phyloP scores from a whole-genome alignment of 2,888 invertebrate species.

The Phoronis australis region DNA sequence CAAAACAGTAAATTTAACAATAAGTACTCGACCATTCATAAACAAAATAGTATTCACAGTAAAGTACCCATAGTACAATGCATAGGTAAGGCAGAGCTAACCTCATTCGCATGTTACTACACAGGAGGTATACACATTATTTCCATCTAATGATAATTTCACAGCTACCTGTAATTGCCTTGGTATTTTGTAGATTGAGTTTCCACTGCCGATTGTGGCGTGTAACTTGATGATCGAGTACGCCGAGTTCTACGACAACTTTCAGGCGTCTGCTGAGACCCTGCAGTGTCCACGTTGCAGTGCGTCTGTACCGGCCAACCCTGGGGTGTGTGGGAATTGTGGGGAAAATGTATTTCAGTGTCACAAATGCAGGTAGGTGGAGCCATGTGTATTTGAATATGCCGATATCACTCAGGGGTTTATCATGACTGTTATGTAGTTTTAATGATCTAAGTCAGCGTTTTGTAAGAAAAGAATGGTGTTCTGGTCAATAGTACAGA shows the following conservation, averaged over 20 bases:
- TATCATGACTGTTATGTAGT: not conserved
- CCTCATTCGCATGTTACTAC: too few relatives aligned
- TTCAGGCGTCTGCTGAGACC: conserved; percentile 78
- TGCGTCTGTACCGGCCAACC: conserved; percentile 93
- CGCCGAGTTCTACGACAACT: conserved; percentile 92
- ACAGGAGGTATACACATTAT: too few relatives aligned
- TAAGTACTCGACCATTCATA: too few relatives aligned
- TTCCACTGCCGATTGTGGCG: conserved; percentile 92
- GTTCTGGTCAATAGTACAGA: too few relatives aligned
- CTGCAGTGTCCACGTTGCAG: conserved; percentile 94
- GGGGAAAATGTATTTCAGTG: conserved; percentile 99
- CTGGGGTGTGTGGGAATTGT: conserved; percentile 93
- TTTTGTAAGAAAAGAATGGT: too few relatives aligned
- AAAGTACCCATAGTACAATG: too few relatives aligned
- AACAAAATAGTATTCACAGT: too few relatives aligned
- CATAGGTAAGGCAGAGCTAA: too few relatives aligned
- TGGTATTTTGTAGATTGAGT: conserved; percentile 66
- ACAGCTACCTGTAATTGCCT: too few relatives aligned
- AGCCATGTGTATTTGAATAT: not conserved
- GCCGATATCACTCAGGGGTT: not conserved
- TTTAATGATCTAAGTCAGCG: too few relatives aligned
- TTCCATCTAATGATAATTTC: too few relatives aligned
- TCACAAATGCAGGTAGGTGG: conserved; percentile 83
- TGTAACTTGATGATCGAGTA: conserved; percentile 99
- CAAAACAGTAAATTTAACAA: too few relatives aligned